Percentiles rank a stretch among this genome's conserved stretches.
Conservation (phyloP, 2,888 invertebrate genomes). For the Clusia tigrina region DNA sequence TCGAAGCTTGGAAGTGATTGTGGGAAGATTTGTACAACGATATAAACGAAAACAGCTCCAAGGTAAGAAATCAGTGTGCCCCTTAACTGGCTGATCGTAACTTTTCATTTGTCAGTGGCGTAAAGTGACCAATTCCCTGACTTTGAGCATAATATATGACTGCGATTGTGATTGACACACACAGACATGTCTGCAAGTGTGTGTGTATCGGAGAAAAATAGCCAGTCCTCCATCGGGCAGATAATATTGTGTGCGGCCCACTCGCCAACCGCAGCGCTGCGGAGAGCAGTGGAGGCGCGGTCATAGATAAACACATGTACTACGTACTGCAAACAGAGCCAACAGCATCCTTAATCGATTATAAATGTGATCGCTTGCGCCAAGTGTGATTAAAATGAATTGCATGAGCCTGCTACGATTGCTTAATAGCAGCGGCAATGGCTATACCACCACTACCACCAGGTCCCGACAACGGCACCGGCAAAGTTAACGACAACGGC, state of each 20-base stretch:
- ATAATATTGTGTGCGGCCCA: too few species aligned
- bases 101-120: background rate
- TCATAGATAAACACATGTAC: background rate
- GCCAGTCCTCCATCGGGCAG: too few species aligned
- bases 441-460: slow-evolving; percentile 1
- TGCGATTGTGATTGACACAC: slow-evolving; percentile 45
- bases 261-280: background rate
- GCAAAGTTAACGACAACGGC: background rate
- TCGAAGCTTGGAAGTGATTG: too few species aligned
- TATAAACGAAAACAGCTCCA: too few species aligned
- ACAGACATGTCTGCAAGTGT: slow-evolving; percentile 43
- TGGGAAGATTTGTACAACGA: too few species aligned
- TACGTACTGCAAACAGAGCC: slow-evolving; percentile 12
- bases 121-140: background rate
- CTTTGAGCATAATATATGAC: slow-evolving; percentile 13
- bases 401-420: slow-evolving; percentile 40
- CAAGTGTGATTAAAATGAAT: slow-evolving; percentile 59
- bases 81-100: background rate
- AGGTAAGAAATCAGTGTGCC: too few species aligned
- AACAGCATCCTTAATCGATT: slow-evolving; percentile 47
- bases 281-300: background rate
- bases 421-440: slow-evolving; percentile 27
- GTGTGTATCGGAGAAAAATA: background rate
- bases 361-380: slow-evolving; percentile 46
- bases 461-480: background rate